Conservation (phyloP, 2,797 vertebrate species). For the Psittacula echo region DNA sequence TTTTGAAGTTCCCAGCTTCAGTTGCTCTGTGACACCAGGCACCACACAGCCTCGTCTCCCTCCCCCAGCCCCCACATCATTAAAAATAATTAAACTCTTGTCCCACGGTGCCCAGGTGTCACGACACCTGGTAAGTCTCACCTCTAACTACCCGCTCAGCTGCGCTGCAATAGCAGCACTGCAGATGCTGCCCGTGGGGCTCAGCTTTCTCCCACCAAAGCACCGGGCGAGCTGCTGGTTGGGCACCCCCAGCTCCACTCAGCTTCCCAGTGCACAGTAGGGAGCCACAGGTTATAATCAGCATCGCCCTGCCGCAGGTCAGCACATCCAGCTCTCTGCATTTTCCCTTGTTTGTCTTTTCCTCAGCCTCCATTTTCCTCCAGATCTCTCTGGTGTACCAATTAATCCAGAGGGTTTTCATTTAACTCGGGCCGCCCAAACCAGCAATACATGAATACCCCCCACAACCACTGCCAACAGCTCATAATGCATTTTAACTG, state of each 20-base stretch:
- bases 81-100: slow-evolving; percentile 60
- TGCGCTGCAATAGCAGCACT: neutral
- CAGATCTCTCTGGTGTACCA: slow-evolving; percentile 27
- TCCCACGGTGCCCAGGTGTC: slow-evolving; percentile 13
- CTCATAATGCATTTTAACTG: slow-evolving; percentile 72
- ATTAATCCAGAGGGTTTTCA: slow-evolving; percentile 68
- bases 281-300: neutral
- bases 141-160: neutral
- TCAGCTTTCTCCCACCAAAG: neutral
- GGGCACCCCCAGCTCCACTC: neutral
- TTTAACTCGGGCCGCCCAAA: slow-evolving; percentile 18
- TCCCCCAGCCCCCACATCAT: neutral
- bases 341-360: slow-evolving; percentile 39
- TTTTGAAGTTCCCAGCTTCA: neutral
- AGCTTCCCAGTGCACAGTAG: neutral
- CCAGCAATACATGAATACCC: slow-evolving; percentile 35
- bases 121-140: slow-evolving; percentile 54
- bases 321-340: neutral
- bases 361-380: slow-evolving; percentile 27
- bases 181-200: neutral
- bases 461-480: slow-evolving; percentile 71
- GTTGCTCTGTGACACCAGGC: neutral
- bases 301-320: neutral
- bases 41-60: neutral
- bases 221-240: fast-evolving